Conservation (phyloP, 2,797 vertebrate genomes). For the Ctenopoma kingsleyae region DNA sequence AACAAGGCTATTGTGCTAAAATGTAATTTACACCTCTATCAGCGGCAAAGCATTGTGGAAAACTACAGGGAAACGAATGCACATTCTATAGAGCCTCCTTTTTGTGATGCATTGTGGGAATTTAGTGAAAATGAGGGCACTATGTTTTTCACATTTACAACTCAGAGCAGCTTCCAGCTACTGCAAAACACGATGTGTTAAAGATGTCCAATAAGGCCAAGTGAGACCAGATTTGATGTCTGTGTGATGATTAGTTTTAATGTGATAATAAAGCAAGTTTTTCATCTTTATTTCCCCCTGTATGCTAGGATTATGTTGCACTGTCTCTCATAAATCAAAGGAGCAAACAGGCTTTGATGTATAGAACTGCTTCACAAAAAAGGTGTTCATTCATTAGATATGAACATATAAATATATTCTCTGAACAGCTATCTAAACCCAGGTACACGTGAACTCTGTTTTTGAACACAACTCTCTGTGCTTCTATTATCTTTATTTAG, state of each 20-base stretch:
- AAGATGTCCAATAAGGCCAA: not conserved
- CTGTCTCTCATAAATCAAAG: slow-evolving; percentile 20
- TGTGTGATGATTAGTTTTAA: slow-evolving; percentile 2
- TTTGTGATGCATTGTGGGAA: not conserved
- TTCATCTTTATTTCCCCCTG: not conserved
- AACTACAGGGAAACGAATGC: not conserved
- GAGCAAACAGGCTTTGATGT: slow-evolving; percentile 39
- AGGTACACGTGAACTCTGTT: not conserved
- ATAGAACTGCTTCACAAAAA: slow-evolving; percentile 36
- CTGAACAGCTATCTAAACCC: not conserved
- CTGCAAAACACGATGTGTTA: not conserved
- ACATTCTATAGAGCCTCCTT: not conserved
- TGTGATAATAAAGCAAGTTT: slow-evolving; percentile 8
- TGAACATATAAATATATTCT: slow-evolving; percentile 9
- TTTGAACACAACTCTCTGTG: not conserved
- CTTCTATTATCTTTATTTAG: slow-evolving; percentile 9
- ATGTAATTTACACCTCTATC: not conserved
- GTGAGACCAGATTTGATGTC: not conserved
- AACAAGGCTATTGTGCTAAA: not conserved
- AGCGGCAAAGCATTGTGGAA: not conserved
- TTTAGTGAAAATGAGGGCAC: not conserved
- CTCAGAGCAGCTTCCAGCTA: not conserved
- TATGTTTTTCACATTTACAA: not conserved
- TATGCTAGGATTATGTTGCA: slow-evolving; percentile 5
- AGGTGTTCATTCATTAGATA: slow-evolving; percentile 20